Percentiles rank a stretch among this genome's conserved stretches.
These are phyloP conservation scores for Plagiodera versicolora DNA, from an alignment of 2,888 invertebrate species.

Conservation along the genomic window DNA sequence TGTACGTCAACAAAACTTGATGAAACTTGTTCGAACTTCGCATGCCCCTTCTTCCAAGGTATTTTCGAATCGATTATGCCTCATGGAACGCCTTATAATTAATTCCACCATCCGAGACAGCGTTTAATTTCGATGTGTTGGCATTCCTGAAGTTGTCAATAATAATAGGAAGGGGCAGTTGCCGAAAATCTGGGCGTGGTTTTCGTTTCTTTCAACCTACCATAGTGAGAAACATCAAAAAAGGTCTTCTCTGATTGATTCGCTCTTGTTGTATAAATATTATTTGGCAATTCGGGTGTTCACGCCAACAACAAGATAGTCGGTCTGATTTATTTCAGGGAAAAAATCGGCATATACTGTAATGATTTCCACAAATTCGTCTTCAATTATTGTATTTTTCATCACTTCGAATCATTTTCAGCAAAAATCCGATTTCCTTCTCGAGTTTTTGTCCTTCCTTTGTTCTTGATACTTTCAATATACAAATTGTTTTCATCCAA, in stretches of 20 bases:
- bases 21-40: background rate
- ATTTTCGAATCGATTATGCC: background rate
- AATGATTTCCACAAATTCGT: too few species aligned
- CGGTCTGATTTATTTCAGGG: too few species aligned
- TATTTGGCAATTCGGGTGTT: conserved; percentile 6
- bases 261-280: conserved; percentile 14
- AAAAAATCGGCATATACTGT: too few species aligned
- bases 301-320: background rate
- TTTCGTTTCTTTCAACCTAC: conserved; percentile 6
- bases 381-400: too few species aligned
- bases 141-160: conserved; percentile 14
- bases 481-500: too few species aligned
- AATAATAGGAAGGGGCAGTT: conserved; percentile 12
- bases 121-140: conserved; percentile 1
- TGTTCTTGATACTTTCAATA: too few species aligned
- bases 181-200: conserved; percentile 6
- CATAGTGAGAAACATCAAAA: background rate
- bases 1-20: too few species aligned
- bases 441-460: too few species aligned
- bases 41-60: background rate
- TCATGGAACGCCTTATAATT: conserved; percentile 1
- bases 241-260: conserved; percentile 11
- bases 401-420: too few species aligned
- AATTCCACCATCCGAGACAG: conserved; percentile 5
- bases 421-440: too few species aligned